phyloP scores from a whole-genome alignment of 2,113 vertebrate genomes.

The Pelodiscus sinensis region DNA sequence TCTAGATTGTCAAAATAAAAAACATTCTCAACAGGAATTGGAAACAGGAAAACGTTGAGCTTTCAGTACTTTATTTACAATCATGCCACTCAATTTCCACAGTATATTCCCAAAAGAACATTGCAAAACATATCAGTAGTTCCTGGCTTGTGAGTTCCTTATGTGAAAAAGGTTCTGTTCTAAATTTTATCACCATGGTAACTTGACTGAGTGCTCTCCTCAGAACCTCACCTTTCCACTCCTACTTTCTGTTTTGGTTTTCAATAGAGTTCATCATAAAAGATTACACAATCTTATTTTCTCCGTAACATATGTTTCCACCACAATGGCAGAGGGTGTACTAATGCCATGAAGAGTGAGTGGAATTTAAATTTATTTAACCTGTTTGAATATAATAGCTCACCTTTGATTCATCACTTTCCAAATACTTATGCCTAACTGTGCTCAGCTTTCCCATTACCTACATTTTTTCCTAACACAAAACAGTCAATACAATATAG shows the following conservation, averaged over 20 bases:
- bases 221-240: constrained; percentile 12
- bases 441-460: not conserved
- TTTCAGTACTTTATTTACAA: not conserved
- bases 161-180: not conserved
- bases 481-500: not conserved
- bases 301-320: not conserved
- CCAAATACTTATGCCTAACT: not conserved
- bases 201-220: constrained; percentile 7
- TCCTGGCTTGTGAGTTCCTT: not conserved
- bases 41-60: not conserved
- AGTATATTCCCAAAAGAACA: constrained; percentile 18
- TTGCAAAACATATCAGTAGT: not conserved
- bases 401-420: not conserved
- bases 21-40: not conserved
- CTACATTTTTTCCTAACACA: not conserved
- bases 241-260: constrained; percentile 13
- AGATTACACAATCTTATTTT: not conserved
- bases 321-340: not conserved
- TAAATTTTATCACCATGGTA: not conserved
- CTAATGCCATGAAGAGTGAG: not conserved
- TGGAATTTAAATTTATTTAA: constrained; percentile 23
- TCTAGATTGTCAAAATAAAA: too few species aligned
- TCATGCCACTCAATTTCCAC: constrained; percentile 2
- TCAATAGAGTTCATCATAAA: not conserved
- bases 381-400: not conserved